Evolutionary conservation across 2,113 vertebrate species (phyloP).

Genomic region (Bungarus multicinctus): DNA sequence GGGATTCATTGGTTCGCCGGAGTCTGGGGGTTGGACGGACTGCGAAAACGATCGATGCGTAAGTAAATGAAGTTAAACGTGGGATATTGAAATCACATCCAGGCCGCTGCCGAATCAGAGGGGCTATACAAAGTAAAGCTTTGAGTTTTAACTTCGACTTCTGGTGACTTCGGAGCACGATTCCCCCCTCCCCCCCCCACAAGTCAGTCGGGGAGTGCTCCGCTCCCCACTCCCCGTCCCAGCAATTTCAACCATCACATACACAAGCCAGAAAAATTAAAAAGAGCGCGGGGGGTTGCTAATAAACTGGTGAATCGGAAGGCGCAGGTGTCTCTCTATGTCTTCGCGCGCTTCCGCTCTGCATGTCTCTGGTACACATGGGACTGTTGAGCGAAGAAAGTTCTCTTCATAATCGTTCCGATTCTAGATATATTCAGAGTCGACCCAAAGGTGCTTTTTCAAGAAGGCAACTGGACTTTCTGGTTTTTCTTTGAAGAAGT

Average conservation of each 20-base stretch:
- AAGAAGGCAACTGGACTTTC: too few relatives aligned
- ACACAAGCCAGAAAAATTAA: neutral
- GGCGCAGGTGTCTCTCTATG: neutral
- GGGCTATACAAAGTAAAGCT: neutral
- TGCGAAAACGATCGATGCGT: neutral
- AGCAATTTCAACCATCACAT: neutral
- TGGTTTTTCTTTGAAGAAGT: too few relatives aligned
- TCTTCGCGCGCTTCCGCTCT: neutral
- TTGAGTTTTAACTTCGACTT: neutral
- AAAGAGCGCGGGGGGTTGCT: neutral
- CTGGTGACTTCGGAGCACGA: neutral
- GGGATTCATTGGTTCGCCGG: neutral
- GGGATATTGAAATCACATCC: neutral
- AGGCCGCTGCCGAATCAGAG: neutral
- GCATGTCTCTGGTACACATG: neutral
- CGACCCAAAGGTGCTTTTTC: neutral
- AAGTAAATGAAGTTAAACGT: neutral
- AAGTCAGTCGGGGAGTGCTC: neutral
- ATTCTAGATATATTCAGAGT: neutral
- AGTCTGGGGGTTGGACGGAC: neutral
- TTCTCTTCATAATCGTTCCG: neutral
- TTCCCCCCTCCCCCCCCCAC: too few relatives aligned
- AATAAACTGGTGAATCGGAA: neutral
- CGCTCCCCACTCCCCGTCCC: neutral
- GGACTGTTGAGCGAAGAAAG: neutral